Percentiles rank a stretch among this genome's conserved stretches.
Conservation (phyloP, 2,888 invertebrate species). For the Tortrix viridana region DNA sequence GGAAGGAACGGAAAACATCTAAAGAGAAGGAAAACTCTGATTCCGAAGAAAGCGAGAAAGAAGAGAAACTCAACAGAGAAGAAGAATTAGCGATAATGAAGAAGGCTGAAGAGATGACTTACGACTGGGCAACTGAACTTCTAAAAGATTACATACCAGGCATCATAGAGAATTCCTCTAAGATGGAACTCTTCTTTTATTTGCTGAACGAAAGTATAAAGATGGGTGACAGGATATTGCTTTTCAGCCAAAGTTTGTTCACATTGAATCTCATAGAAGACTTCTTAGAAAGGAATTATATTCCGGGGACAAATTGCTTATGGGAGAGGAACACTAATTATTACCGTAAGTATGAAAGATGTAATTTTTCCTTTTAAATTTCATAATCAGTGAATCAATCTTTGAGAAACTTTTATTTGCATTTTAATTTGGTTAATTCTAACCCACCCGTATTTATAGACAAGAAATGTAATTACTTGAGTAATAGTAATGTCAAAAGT, state of each 20-base stretch:
- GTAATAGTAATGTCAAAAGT: no score
- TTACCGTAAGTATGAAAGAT: slow-evolving; percentile 88
- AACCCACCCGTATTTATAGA: no score
- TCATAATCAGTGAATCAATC: neutral
- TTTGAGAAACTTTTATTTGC: slow-evolving; percentile 6
- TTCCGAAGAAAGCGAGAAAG: slow-evolving; percentile 83
- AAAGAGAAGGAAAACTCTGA: slow-evolving; percentile 81
- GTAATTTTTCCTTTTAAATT: no score
- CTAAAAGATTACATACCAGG: slow-evolving; percentile 94
- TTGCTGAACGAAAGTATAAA: slow-evolving; percentile 95
- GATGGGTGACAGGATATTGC: slow-evolving; percentile 94
- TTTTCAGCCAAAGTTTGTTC: slow-evolving; percentile 98
- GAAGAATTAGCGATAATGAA: slow-evolving; percentile 83
- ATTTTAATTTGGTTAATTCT: neutral
- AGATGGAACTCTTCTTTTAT: slow-evolving; percentile 96
- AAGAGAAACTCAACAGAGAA: slow-evolving; percentile 85
- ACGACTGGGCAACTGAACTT: slow-evolving; percentile 94
- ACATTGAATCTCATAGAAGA: slow-evolving; percentile 98
- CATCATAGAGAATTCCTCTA: slow-evolving; percentile 95
- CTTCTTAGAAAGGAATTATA: slow-evolving; percentile 90
- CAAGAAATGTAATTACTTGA: no score
- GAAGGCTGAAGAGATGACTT: slow-evolving; percentile 92
- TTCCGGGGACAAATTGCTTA: slow-evolving; percentile 87
- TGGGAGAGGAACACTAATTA: slow-evolving; percentile 96
- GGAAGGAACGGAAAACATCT: slow-evolving; percentile 75